A percentile compares a stretch with the other conserved stretches of the same genome.
Evolutionary conservation across 1,140 invertebrate species (phyloP).

Genomic region (Chelonus insularis): DNA sequence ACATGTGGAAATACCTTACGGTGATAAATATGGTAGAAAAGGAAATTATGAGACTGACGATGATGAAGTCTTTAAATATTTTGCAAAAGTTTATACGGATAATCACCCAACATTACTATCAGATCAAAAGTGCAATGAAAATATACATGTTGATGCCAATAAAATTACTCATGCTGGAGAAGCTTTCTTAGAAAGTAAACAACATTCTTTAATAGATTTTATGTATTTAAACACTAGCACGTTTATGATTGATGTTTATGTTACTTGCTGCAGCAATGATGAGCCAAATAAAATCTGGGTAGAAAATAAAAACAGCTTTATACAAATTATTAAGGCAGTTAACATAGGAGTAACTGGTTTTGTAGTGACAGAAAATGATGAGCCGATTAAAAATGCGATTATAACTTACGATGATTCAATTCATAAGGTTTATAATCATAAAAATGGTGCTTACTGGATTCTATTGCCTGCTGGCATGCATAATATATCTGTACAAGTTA

Average conservation of each 20-base stretch:
- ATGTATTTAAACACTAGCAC: constrained; percentile 51
- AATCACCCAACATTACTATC: constrained; percentile 39
- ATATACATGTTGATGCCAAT: constrained; percentile 36
- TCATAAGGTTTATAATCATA: constrained; percentile 54
- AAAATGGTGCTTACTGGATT: constrained; percentile 65
- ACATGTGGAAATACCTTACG: constrained; percentile 53
- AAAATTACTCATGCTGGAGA: constrained; percentile 38
- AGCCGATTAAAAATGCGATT: constrained; percentile 64
- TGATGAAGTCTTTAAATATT: constrained; percentile 38
- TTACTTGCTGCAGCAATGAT: constrained; percentile 54
- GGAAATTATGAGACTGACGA: constrained; percentile 40
- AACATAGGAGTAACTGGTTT: constrained; percentile 59
- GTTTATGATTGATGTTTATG: constrained; percentile 49
- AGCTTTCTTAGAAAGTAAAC: constrained; percentile 33
- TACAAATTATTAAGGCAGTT: constrained; percentile 41
- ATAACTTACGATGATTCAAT: constrained; percentile 59
- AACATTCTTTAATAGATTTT: constrained; percentile 50
- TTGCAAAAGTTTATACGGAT: constrained; percentile 42
- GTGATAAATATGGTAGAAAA: constrained; percentile 31
- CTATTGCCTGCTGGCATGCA: constrained; percentile 62
- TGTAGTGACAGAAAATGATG: constrained; percentile 61
- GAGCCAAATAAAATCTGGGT: constrained; percentile 42
- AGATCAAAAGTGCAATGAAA: constrained; percentile 35
- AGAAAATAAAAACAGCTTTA: constrained; percentile 44
- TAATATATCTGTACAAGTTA: constrained; percentile 61